Evolutionary conservation across 2,113 vertebrate genomes (phyloP), one percentile per base, ranked within the genome.

Genomic region (Anser brachyrhynchus): DNA sequence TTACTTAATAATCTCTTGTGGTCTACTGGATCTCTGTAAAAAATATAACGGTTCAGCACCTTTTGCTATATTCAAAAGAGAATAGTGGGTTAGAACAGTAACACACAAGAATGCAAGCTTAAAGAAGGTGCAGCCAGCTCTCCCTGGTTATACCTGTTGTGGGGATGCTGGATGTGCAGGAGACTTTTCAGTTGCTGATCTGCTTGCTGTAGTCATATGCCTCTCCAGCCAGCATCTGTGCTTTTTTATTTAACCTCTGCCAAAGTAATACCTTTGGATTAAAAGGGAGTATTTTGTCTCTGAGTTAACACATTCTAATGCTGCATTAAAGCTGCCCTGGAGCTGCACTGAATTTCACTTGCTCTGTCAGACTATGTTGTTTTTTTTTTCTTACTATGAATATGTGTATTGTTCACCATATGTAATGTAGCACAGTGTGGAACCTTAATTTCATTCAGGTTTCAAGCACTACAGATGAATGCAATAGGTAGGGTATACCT

Each of bases 381-480:
- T 90, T 86, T 83, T 75, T 88, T 87, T 92, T 96, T 94, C 95
- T 83, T 78, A 93, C 67, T 95, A 85, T 76, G 54, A 77, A 54
- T 94, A 71, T 97, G 90, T 97, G 87, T 96, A 96, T 72, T 75
- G 92, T 97, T 97, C 97, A 95, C 83, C 84, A 80, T 96, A 95
- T 33, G 93, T 97, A 97, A 97, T 98, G 97, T 98, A 98, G 98
- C 98, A 94, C 96, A 97, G 91, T 94, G 88, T 97, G 96, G 87
- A 98, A 97, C 95, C 96, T 97, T 95, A 95, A 93, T 95, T 97
- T 97, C 94, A 89, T 94, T 97, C 91, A 84, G 59, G 96, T 98
- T 98, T 98, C 95, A 96, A 97, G 92, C 96, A 97, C 97, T 98
- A 96, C 94, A 97, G 97, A 97, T 91, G 96, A 98, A 98, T 98